Conservation (phyloP, 23 tunicate species). For the Aplidium turbinatum region DNA sequence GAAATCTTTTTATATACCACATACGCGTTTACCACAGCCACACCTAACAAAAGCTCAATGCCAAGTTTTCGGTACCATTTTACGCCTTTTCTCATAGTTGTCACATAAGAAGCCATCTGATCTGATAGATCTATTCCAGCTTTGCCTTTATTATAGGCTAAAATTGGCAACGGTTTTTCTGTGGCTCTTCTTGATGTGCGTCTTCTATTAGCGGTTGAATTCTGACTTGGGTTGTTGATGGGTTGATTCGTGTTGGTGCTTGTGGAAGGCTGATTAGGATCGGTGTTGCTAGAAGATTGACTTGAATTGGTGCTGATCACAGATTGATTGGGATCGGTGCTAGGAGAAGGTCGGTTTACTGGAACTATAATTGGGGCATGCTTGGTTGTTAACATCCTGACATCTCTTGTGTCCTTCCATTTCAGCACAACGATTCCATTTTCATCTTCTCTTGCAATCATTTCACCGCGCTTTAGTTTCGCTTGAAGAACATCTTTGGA, state of each 20-base stretch:
- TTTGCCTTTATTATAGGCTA: conserved; percentile 36
- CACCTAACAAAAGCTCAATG: conserved; percentile 21
- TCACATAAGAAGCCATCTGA: conserved; percentile 39
- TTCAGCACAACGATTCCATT: conserved; percentile 35
- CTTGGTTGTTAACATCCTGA: conserved; percentile 26
- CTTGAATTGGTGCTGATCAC: no score
- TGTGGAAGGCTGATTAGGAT: no score
- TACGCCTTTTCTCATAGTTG: conserved; percentile 31
- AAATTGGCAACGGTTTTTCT: conserved; percentile 28
- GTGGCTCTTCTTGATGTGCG: conserved; percentile 46
- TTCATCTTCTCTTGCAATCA: conserved; percentile 28
- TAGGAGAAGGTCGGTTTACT: no score
- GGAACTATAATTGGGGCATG: conserved; percentile 37
- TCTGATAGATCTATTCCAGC: conserved; percentile 21
- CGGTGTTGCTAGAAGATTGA: no score
- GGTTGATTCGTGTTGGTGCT: no score
- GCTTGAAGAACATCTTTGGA: conserved; percentile 28
- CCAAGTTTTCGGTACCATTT: conserved; percentile 35
- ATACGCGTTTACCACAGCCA: conserved; percentile 36
- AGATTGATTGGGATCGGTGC: no score
- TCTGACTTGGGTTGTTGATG: no score
- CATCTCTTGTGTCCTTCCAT: conserved; percentile 32
- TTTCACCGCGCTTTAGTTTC: conserved; percentile 33
- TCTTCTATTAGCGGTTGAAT: no score
- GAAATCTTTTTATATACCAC: conserved; percentile 6